Base-by-base conservation (phyloP, 2,113 vertebrate genomes). In the Rhagologus leucostigma region DNA sequence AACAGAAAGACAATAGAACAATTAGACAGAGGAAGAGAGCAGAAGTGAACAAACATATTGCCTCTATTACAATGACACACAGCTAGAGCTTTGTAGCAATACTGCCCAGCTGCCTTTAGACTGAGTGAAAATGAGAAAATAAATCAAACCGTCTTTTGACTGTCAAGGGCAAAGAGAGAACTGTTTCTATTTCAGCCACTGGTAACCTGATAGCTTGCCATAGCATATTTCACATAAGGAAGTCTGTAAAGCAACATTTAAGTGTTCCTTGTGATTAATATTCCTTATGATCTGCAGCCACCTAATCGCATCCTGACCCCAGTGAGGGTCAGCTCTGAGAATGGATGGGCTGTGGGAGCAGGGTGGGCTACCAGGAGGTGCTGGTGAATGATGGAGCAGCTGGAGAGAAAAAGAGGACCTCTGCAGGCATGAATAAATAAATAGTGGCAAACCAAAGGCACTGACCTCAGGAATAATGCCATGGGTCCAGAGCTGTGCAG, bases 71-170 rank as follows among this genome's bases (percentile, higher is more conserved):
- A 80, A 29, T 84, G 85, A 92, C 85, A 96, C 70, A 79, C 71
- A 96, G 68, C 67, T 77, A 80, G 75, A 78, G 90, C 70, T 96
- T 93, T 95, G 96, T 84, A 95, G 97, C 96, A 98, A 93, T 94
- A 89, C 93, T 93, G 90, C 95, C 91, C 97, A 97, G 96, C 92
- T 97, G 92, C 94, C 96, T 97, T 93, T 97, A 95, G 95, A 97
- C 94, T 24, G 93, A 97, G 96, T 97, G 96, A 97, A 98, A 97
- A 96, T 94, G 96, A 97, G 97, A 97, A 97, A 97, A 97, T 96
- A 98, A 97, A 96, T 97, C 98, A 97, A 97, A 96, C 94, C 78
- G 96, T 95, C 96, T 96, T 96, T 93, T 92, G 89, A 96, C 84
- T 97, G 96, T 96, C 97, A 97, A 97, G 94, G 84, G 93, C 97